Evolutionary conservation across 2,113 vertebrate species (phyloP).

Genomic region (Bettongia penicillata): DNA sequence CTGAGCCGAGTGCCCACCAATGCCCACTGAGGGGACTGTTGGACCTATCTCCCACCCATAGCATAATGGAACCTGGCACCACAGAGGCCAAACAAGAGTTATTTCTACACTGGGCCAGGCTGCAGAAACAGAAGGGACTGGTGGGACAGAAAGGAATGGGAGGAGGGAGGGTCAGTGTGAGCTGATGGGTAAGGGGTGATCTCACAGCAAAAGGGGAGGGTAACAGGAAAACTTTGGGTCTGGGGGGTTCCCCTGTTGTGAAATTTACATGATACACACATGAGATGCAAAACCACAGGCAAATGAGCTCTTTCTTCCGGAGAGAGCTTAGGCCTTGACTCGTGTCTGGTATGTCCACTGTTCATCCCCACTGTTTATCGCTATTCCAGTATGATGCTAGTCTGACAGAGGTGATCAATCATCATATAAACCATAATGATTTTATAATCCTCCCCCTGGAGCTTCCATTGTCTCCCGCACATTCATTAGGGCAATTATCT

Average conservation of each 20-base stretch:
- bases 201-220: neutral
- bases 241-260: neutral
- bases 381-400: constrained; percentile 73
- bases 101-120: neutral
- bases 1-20: constrained; percentile 63
- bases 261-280: constrained; percentile 7
- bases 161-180: neutral
- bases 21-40: constrained; percentile 67
- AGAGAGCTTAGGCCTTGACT: constrained; percentile 46
- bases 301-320: constrained; percentile 26
- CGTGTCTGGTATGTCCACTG: constrained; percentile 50
- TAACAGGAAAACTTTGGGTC: neutral
- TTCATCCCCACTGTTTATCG: constrained; percentile 65
- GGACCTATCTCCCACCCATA: neutral
- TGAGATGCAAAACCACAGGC: neutral
- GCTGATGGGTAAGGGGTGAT: neutral
- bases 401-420: constrained; percentile 80
- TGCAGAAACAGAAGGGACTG: neutral
- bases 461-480: constrained; percentile 70
- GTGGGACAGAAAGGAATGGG: constrained; percentile 6
- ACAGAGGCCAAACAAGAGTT: neutral
- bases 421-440: constrained; percentile 82
- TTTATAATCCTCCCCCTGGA: constrained; percentile 76
- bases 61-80: constrained; percentile 16
- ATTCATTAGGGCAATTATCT: constrained; percentile 77